These are phyloP conservation scores for Chrysogorgia sp. DNA, from an alignment of 92 coral and sea anemone species.

Conservation along the genomic window DNA sequence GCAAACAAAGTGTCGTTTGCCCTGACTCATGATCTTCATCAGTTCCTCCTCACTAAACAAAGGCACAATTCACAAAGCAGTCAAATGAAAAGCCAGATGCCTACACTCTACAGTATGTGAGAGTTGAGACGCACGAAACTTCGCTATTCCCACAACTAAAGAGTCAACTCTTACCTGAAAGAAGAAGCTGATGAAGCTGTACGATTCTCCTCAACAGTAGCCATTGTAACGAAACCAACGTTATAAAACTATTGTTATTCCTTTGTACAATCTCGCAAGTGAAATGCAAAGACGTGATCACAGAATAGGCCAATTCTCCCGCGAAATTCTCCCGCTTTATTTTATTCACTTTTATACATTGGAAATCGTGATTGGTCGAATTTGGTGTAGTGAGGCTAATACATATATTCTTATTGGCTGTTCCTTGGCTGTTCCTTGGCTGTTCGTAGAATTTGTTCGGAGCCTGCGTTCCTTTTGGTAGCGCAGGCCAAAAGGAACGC, in stretches of 20 bases:
- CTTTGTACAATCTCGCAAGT: no score
- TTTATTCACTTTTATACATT: no score
- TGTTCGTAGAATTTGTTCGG: no score
- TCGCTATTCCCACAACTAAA: background rate
- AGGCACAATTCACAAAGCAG: background rate
- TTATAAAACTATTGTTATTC: no score
- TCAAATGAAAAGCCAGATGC: background rate
- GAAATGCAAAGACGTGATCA: no score
- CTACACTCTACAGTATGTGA: background rate
- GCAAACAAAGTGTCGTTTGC: constrained; percentile 86
- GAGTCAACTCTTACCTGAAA: constrained; percentile 2
- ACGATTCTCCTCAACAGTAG: constrained; percentile 24
- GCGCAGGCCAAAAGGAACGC: no score
- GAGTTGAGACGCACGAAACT: background rate
- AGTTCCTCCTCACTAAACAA: constrained; percentile 66
- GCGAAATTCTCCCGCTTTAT: background rate
- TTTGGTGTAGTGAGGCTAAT: no score
- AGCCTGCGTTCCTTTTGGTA: no score
- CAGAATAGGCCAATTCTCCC: background rate
- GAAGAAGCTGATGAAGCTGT: constrained; percentile 23
- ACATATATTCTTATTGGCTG: no score
- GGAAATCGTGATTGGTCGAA: no score
- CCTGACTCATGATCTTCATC: constrained; percentile 84
- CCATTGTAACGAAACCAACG: constrained; percentile 31
- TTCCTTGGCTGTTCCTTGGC: no score